Conservation (phyloP, 2,888 invertebrate species). For the Itoplectis maculator region DNA sequence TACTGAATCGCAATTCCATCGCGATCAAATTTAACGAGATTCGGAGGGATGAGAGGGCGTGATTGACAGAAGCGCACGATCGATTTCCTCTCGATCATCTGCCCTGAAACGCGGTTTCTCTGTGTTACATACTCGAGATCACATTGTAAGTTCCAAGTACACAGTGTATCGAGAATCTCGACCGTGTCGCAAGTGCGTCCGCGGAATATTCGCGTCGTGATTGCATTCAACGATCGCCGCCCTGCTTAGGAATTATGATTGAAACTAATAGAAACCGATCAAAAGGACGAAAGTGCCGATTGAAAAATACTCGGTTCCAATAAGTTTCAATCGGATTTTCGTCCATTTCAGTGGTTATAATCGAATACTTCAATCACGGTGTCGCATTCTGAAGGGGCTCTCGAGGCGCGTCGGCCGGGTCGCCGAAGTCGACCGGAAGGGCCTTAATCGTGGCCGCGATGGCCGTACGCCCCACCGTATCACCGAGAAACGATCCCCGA, state of each 20-base stretch:
- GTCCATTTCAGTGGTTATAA: no score
- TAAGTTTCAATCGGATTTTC: no score
- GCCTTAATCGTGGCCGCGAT: not conserved
- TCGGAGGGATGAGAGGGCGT: not conserved
- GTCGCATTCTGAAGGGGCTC: not conserved
- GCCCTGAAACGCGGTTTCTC: not conserved
- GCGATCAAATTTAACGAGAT: conserved; percentile 25
- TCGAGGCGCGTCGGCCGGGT: not conserved
- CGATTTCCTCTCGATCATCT: no score
- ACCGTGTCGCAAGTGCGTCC: not conserved
- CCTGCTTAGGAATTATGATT: no score
- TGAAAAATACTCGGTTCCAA: no score
- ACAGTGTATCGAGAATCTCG: conserved; percentile 6
- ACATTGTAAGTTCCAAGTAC: conserved; percentile 5
- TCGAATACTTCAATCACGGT: no score
- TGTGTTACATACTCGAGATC: not conserved
- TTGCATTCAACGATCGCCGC: not conserved
- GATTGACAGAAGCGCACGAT: not conserved
- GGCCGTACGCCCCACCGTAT: not conserved
- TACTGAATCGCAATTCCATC: not conserved
- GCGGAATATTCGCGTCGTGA: not conserved
- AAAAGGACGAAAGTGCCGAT: no score
- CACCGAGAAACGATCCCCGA: not conserved
- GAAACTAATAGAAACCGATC: no score
- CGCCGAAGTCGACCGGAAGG: not conserved